Conservation (phyloP, 2,113 vertebrate species). For the Lepus timidus region DNA sequence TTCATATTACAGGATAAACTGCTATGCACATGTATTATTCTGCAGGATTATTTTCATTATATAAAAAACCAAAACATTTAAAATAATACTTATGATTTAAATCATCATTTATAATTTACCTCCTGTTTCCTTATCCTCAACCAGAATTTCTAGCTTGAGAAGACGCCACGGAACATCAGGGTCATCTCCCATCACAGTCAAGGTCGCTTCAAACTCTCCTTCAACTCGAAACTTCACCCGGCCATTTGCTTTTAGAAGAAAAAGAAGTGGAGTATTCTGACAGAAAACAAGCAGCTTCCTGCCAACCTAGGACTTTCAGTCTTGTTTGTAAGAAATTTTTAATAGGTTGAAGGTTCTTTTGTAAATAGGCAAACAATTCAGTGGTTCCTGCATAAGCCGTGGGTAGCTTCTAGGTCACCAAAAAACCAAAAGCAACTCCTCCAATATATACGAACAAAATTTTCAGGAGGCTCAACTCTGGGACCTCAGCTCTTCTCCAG, state of each 20-base stretch:
- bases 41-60: conserved; percentile 45
- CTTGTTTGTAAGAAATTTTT: conserved; percentile 58
- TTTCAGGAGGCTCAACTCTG: conserved; percentile 35
- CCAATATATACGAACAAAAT: conserved; percentile 16
- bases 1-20: conserved; percentile 56
- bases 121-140: conserved; percentile 99
- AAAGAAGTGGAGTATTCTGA: conserved; percentile 47
- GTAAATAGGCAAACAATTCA: conserved; percentile 28
- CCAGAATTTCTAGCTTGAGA: conserved; percentile 97
- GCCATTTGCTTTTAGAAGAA: conserved; percentile 93
- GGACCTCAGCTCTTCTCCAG: neutral
- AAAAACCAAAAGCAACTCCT: conserved; percentile 59
- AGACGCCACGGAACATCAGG: conserved; percentile 99
- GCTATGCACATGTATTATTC: conserved; percentile 26
- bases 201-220: conserved; percentile 98
- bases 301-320: conserved; percentile 44
- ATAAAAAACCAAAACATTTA: conserved; percentile 62
- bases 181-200: conserved; percentile 99
- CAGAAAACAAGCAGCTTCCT: conserved; percentile 57
- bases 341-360: conserved; percentile 17
- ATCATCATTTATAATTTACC: conserved; percentile 87
- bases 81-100: conserved; percentile 44
- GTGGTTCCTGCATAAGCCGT: neutral
- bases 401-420: conserved; percentile 25
- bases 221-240: conserved; percentile 99